phyloP scores from a whole-genome alignment of 2,888 invertebrate genomes.

The Dusona sp. region DNA sequence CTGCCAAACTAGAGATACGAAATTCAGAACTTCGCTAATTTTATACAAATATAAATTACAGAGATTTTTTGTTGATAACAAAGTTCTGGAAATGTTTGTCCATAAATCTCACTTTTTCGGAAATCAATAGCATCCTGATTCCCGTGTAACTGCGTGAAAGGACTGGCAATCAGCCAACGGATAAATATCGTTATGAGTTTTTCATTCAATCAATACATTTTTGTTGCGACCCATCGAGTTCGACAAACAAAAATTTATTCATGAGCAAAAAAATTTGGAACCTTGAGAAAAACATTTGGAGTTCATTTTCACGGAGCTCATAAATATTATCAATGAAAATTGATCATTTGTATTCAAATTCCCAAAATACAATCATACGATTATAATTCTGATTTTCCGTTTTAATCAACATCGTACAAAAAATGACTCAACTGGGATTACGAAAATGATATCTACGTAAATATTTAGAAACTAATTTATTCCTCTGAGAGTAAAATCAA shows the following conservation, averaged over 20 bases:
- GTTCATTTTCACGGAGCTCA: not conserved
- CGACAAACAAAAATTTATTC: not conserved
- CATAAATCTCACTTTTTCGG: not conserved
- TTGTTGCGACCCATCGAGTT: not conserved
- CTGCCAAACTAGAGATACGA: not conserved
- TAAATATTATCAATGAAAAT: not conserved
- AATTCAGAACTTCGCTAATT: not conserved
- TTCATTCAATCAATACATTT: conserved; percentile 8
- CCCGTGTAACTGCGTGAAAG: not conserved
- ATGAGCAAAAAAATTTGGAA: not conserved
- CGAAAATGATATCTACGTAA: not conserved
- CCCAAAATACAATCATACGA: not conserved
- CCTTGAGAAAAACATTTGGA: not conserved
- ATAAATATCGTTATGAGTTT: conserved; percentile 11
- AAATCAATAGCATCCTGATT: not conserved
- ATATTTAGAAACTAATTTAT: no score
- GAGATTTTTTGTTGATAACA: not conserved
- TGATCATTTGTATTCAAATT: not conserved
- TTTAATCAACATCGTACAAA: no score
- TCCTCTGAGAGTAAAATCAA: not conserved
- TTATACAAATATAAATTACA: not conserved
- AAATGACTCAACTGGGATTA: not conserved
- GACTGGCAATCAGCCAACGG: not conserved
- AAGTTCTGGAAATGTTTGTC: not conserved
- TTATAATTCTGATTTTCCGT: no score